Base-by-base conservation (phyloP, 2,797 vertebrate genomes). In the Pyrocephalus nanus region DNA sequence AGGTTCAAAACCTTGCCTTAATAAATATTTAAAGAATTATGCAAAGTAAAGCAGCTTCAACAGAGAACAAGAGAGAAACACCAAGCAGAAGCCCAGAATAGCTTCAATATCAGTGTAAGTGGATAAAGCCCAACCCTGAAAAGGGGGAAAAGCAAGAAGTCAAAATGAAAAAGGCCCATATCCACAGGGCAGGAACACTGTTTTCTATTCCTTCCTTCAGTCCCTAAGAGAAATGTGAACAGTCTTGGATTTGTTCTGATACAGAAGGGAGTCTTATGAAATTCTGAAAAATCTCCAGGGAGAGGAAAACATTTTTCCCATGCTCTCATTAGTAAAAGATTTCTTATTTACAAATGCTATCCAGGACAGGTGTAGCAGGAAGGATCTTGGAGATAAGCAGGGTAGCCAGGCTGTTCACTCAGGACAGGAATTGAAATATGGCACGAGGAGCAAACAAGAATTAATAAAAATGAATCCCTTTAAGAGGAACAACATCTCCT, bases 11-110 rank as follows among this genome's bases (percentile, higher is more conserved):
- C 65, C 54, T 86, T 67, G 71, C 81, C 51, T 86, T 83, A 70
- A 86, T 82, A 94, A 95, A 93, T 94, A 86, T 79, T 95, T 92
- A 53, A 93, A 88, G 60, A 58, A 34, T 53, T 92, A 74, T 72
- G 61, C 81, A 74, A 86, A 94, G 66, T 3, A 3, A 76, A 91
- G 29, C 48, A 64, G 85, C 53, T 90, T 81, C 48, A 67, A 47
- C 38, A 83, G 78, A 80, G 78, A 82, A 32, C 55, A 65, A 58
- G 36, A 87, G 55, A 58, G 53, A 71, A 47, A 29, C 53, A 57
- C 45, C 0, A 1, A 91, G 65, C 57, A 80, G 65, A 87, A 74
- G 48, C 36, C 48, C 67, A 29, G 69, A 61, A 71, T 60, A 70
- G 21, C 64, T 82, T 55, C 76, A 34, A 0, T 85, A 22, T 30